Conservation (phyloP, 2,888 invertebrate genomes). For the Conomelus anceps region DNA sequence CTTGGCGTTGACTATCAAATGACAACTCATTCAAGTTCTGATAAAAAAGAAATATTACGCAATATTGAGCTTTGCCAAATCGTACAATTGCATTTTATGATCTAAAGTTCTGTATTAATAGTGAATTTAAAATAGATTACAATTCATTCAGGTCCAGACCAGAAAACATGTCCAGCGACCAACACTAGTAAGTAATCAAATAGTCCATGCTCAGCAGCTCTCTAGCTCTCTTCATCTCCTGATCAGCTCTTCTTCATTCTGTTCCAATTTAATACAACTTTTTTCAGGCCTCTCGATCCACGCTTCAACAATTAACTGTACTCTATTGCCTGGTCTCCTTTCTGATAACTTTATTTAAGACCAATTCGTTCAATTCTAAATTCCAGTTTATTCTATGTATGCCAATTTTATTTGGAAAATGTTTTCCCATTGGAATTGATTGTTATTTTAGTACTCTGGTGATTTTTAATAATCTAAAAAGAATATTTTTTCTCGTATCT, state of each 20-base stretch:
- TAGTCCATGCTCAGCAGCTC: not conserved
- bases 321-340: not conserved
- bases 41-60: too few relatives aligned
- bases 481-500: too few relatives aligned
- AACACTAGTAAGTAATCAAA: constrained; percentile 52
- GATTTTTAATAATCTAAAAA: not conserved
- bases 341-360: not conserved
- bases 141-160: constrained; percentile 48
- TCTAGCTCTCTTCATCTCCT: not conserved
- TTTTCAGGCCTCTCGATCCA: not conserved
- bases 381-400: not conserved
- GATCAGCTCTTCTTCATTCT: not conserved
- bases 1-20: too few relatives aligned
- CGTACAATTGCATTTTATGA: not conserved
- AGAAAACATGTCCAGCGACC: constrained; percentile 50
- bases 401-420: not conserved
- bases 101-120: not conserved
- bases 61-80: not conserved
- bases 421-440: not conserved
- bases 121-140: not conserved
- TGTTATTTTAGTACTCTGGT: not conserved
- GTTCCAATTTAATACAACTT: not conserved
- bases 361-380: not conserved
- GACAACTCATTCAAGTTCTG: too few relatives aligned
- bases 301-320: constrained; percentile 1